Evolutionary conservation across 2,797 vertebrate species (phyloP), one percentile per base, ranked within the genome.

Genomic region (Eulemur coronatus): DNA sequence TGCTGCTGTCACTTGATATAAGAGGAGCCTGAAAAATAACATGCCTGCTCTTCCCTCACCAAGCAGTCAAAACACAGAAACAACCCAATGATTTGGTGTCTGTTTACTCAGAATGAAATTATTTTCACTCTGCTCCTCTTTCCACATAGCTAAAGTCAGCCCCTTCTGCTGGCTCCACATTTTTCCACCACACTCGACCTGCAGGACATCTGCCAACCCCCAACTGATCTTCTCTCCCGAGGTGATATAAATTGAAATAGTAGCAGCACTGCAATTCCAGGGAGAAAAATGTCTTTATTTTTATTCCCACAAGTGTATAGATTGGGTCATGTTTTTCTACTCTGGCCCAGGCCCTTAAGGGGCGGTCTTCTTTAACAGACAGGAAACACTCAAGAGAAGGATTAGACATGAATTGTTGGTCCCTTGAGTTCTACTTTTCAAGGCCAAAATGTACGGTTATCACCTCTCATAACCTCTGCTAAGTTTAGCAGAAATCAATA

Each of bases 401-500:
- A 70, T 73, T 26, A 80, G 81, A 18, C 70, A 8, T 65, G 89
- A 87, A 73, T 26, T 38, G 24, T 55, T 84, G 26, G 28, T 67
- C 76, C 67, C 94, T 69, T 63, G n/a, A 79, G 88, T 75, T 96
- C 22, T 41, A 15, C 33, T 92, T 84, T 70, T 52, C 67, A 59
- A 91, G 38, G 33, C 70, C 80, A 86, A 76, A 91, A 73, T 46
- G 15, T 14, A 26, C 48, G 70, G 18, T 73, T 88, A 73, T 52
- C 90, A 94, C 65, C 80, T 63, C 59, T 91, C 33, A 84, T 94
- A 90, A 85, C 67, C 72, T 79, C 85, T 61, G 50, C 65, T 94
- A 55, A 89, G 9, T 35, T 93, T 59, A 73, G 33, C 59, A 67
- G 43, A 95, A 94, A 75, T 73, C 52, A 78, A 65, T 48, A 87